A percentile compares a stretch with the other conserved stretches of the same genome.
phyloP scores from a whole-genome alignment of 2,888 invertebrate species.

The Sarcophaga rosellei region DNA sequence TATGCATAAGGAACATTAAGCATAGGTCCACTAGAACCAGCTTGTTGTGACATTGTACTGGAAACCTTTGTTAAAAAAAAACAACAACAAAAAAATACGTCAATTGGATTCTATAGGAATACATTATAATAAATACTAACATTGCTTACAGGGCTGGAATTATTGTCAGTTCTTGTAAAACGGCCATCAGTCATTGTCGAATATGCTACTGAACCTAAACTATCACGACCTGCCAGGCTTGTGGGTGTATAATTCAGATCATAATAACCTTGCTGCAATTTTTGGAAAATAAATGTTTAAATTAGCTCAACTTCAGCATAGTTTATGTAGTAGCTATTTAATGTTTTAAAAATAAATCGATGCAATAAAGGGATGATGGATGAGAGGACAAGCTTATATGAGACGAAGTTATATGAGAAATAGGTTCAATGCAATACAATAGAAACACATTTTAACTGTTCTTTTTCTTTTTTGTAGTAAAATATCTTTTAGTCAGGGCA shows the following conservation, averaged over 20 bases:
- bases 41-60: slow-evolving; percentile 88
- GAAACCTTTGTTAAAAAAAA: slow-evolving; percentile 82
- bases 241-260: slow-evolving; percentile 89
- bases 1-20: slow-evolving; percentile 83
- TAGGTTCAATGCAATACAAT: slow-evolving; percentile 62
- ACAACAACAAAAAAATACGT: background rate
- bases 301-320: background rate
- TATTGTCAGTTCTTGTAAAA: slow-evolving; percentile 88
- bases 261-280: slow-evolving; percentile 83
- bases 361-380: slow-evolving; percentile 49
- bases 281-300: slow-evolving; percentile 9
- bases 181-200: slow-evolving; percentile 87
- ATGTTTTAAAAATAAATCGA: slow-evolving; percentile 37
- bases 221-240: slow-evolving; percentile 86
- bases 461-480: background rate
- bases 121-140: slow-evolving; percentile 71
- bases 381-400: slow-evolving; percentile 48
- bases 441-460: slow-evolving; percentile 17
- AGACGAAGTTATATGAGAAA: slow-evolving; percentile 61
- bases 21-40: slow-evolving; percentile 81
- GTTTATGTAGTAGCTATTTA: background rate
- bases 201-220: slow-evolving; percentile 86
- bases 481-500: no score
- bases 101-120: background rate
- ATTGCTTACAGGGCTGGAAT: slow-evolving; percentile 86